Percentiles rank a stretch among this genome's conserved stretches.
Conservation (phyloP, 2,888 invertebrate species). For the Mamestra brassicae region DNA sequence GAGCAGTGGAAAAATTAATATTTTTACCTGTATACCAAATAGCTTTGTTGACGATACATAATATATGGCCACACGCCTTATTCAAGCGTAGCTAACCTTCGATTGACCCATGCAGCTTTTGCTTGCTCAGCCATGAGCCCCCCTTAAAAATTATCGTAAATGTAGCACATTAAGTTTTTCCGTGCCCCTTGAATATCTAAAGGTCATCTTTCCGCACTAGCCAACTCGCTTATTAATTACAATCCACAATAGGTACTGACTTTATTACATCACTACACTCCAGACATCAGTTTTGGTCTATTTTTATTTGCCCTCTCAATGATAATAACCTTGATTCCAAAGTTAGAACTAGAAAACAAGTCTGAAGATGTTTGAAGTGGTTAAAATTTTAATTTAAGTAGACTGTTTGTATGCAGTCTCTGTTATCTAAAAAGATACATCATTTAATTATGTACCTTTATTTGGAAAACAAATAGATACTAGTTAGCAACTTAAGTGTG, state of each 20-base stretch:
- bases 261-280: conserved; percentile 1
- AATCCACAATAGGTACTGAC: background rate
- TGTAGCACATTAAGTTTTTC: background rate
- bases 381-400: background rate
- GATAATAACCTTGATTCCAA: conserved; percentile 34
- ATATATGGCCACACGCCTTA: no score
- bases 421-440: background rate
- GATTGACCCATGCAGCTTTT: no score
- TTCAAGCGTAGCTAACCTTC: no score
- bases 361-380: background rate
- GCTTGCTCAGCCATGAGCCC: no score
- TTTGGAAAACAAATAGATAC: background rate
- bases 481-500: background rate
- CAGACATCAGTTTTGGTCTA: conserved; percentile 15
- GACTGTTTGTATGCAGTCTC: background rate
- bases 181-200: conserved; percentile 1
- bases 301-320: conserved; percentile 37
- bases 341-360: conserved; percentile 20
- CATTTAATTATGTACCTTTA: background rate
- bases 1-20: no score
- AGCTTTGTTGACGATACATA: no score
- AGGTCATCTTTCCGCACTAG: conserved; percentile 3
- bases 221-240: background rate
- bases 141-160: background rate
- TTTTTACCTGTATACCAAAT: no score